Evolutionary conservation across 2,888 invertebrate genomes (phyloP).

Genomic region (Steinernema hermaphroditum): DNA sequence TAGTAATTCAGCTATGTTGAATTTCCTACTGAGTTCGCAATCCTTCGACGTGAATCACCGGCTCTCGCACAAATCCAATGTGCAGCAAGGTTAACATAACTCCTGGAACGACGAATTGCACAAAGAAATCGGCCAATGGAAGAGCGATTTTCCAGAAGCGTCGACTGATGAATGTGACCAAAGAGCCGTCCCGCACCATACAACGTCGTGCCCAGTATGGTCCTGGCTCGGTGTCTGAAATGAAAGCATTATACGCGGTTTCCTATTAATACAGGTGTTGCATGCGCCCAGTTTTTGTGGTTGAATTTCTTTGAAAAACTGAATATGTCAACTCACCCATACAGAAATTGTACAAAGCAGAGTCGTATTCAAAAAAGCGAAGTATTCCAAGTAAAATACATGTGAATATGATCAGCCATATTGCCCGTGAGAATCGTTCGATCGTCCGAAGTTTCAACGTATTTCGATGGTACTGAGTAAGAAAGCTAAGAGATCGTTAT

Average conservation of each 20-base stretch:
- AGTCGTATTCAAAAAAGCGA: slow-evolving; percentile 64
- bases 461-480: slow-evolving; percentile 65
- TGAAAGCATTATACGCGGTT: background rate
- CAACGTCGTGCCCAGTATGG: slow-evolving; percentile 63
- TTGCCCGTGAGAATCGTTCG: slow-evolving; percentile 63
- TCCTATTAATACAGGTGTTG: background rate
- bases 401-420: slow-evolving; percentile 63
- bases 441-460: slow-evolving; percentile 63
- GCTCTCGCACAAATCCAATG: slow-evolving; percentile 63
- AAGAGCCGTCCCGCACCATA: slow-evolving; percentile 63
- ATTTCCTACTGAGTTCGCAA: slow-evolving; percentile 57
- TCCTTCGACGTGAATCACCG: slow-evolving; percentile 60
- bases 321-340: slow-evolving; percentile 48
- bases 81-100: slow-evolving; percentile 59
- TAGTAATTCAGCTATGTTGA: slow-evolving; percentile 9
- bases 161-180: slow-evolving; percentile 58
- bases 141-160: slow-evolving; percentile 65
- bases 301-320: no score
- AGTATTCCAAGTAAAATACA: slow-evolving; percentile 59
- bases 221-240: slow-evolving; percentile 62
- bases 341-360: slow-evolving; percentile 63
- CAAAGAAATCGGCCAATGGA: slow-evolving; percentile 63
- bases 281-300: no score
- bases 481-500: slow-evolving; percentile 48
- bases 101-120: slow-evolving; percentile 64